These are phyloP conservation scores for Poecilia latipinna DNA, from an alignment of 2,113 vertebrate species.

Conservation along the genomic window DNA sequence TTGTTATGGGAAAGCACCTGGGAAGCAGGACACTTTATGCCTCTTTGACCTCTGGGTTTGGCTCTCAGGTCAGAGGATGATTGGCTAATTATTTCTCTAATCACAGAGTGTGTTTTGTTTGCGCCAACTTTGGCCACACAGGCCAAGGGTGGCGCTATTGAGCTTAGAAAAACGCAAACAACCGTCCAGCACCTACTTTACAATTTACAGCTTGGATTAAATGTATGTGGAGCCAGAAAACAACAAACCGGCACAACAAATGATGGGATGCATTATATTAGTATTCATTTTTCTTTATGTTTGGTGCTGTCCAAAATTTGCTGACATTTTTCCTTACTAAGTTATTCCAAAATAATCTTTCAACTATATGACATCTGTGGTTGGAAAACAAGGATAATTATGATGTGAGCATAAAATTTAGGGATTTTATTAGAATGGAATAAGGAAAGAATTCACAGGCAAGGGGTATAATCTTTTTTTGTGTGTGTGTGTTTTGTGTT, in stretches of 20 bases:
- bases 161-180: slow-evolving; percentile 72
- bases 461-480: background rate
- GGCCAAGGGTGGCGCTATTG: slow-evolving; percentile 60
- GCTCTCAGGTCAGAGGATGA: slow-evolving; percentile 62
- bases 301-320: background rate
- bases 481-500: background rate
- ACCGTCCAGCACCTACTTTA: slow-evolving; percentile 72
- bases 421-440: background rate
- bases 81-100: slow-evolving; percentile 72
- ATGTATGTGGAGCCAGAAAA: background rate
- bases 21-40: slow-evolving; percentile 39
- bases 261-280: background rate
- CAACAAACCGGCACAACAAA: background rate
- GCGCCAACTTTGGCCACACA: slow-evolving; percentile 27
- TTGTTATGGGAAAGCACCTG: slow-evolving; percentile 69
- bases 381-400: background rate
- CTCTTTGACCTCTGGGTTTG: slow-evolving; percentile 60
- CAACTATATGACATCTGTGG: background rate
- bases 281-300: background rate
- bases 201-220: slow-evolving; percentile 50
- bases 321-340: background rate
- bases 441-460: background rate
- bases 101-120: slow-evolving; percentile 64
- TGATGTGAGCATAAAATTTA: background rate
- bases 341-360: background rate